Base-by-base conservation (phyloP, 2,888 invertebrate genomes). In the Cantharis rustica region DNA sequence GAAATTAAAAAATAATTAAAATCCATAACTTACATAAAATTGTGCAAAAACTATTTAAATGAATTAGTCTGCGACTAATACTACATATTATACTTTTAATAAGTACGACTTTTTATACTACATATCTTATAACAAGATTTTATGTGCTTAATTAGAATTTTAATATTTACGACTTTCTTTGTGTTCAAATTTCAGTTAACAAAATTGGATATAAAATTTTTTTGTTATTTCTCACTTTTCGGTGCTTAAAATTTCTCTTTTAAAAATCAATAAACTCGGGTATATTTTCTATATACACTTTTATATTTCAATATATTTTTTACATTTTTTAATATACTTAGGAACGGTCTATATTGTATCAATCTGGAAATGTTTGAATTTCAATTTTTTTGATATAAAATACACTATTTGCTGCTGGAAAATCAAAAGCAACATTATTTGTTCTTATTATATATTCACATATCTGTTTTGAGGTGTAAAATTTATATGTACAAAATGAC, bases 101-200 rank as follows among this genome's bases (percentile, higher is more conserved):
- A n/a, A n/a, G n/a, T n/a, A n/a, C n/a, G n/a, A n/a, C n/a, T n/a
- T n/a, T n/a, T n/a, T n/a, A n/a, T n/a, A n/a, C 23, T 23, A 23
- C 23, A 23, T 23, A 27, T 27, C 10, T 27, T 27, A 76, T 84
- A 47, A 47, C 2, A 47, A n/a, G n/a, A 47, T n/a, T 13, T 47
- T 7, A 4, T 3, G 47, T 47, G 9, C n/a, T 47, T 47, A 47
- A 47, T 47, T 47, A 47, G n/a, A 47, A 47, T 47, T 47, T 47
- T 47, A 47, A 47, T n/a, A n/a, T 47, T 47, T 47, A 47, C n/a
- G n/a, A n/a, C 7, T 7, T 47, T 31, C 13, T 47, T n/a, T n/a
- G n/a, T 47, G 47, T 47, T n/a, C n/a, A n/a, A 47, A 47, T 47
- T 47, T n/a, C n/a, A 47, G 13, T 47, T n/a, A 47, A 47, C n/a